A percentile compares a stretch with the other conserved stretches of the same genome.
Conservation (phyloP, 2,113 vertebrate species). For the Nothocercus julius region DNA sequence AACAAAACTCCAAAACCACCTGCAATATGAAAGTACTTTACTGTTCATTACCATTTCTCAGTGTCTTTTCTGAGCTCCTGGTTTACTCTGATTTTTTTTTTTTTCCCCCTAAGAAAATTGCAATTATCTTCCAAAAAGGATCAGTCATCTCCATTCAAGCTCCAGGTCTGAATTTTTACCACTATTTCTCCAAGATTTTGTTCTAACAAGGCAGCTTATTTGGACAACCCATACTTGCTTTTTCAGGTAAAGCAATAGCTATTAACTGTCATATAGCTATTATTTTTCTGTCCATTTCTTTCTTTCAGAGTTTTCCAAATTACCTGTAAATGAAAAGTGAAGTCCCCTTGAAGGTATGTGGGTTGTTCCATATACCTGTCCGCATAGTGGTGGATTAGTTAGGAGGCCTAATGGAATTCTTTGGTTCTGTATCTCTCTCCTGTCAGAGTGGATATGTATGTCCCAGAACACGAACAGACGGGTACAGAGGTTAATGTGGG, state of each 20-base stretch:
- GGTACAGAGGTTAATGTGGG: too few species aligned
- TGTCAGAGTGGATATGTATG: not conserved
- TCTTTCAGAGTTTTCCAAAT: not conserved
- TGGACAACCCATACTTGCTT: not conserved
- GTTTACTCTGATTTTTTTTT: not conserved
- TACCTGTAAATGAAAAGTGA: not conserved
- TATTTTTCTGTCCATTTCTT: not conserved
- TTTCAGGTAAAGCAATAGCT: not conserved
- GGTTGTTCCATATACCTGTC: not conserved
- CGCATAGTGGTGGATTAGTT: not conserved
- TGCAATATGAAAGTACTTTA: not conserved
- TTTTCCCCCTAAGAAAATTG: not conserved
- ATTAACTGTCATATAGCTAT: not conserved
- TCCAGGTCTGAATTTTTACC: not conserved
- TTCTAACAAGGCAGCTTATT: not conserved
- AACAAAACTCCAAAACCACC: not conserved
- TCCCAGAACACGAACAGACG: not conserved
- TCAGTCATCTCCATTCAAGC: not conserved
- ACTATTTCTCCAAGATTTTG: not conserved
- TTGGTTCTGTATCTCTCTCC: not conserved
- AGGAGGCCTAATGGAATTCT: not conserved
- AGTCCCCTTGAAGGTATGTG: not conserved
- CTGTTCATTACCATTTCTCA: not conserved
- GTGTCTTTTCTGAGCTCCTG: not conserved
- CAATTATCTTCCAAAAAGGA: not conserved